These are phyloP conservation scores for Anser cygnoides DNA, from an alignment of 2,113 vertebrate species.

Conservation along the genomic window DNA sequence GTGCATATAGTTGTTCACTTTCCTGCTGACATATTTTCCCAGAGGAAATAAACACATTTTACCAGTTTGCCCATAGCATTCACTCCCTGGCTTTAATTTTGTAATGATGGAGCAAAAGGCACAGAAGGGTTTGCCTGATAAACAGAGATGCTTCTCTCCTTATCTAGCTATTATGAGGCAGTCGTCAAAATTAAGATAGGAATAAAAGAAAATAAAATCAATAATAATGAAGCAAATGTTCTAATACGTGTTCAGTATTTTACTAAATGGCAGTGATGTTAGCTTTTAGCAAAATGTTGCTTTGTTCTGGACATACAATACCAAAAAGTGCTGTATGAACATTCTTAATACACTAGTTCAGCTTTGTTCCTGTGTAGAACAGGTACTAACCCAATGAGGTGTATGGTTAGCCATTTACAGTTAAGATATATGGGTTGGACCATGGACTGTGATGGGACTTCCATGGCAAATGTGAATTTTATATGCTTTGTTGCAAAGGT, in stretches of 20 bases:
- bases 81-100: neutral
- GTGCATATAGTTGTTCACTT: neutral
- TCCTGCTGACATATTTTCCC: slow-evolving; percentile 24
- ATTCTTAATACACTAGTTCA: neutral
- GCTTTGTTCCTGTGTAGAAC: neutral
- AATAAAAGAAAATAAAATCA: slow-evolving; percentile 17
- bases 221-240: neutral
- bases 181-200: slow-evolving; percentile 3
- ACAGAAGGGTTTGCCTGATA: neutral
- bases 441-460: neutral
- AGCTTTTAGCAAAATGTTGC: neutral
- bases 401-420: neutral
- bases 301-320: neutral
- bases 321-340: neutral
- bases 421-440: neutral
- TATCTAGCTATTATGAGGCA: neutral
- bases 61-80: neutral
- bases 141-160: neutral
- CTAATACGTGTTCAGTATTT: neutral
- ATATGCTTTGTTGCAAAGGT: neutral
- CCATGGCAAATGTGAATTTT: neutral
- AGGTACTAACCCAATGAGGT: neutral
- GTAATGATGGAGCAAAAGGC: neutral
- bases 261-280: neutral
- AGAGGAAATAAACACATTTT: slow-evolving; percentile 13